Conservation (phyloP, 2,113 vertebrate species). For the Ophthalmolycus amberensis region DNA sequence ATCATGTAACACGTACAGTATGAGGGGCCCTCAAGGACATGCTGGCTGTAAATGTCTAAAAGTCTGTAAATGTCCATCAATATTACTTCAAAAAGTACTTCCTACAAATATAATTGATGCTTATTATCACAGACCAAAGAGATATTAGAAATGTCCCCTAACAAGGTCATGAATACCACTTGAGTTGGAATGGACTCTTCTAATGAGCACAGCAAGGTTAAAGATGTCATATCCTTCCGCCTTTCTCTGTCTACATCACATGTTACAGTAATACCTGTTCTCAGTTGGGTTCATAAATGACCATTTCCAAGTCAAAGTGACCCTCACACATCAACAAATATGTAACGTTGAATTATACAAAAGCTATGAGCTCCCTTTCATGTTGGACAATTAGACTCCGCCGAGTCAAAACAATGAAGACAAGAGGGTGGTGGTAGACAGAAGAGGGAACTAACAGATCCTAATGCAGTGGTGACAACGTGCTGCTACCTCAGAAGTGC, state of each 20-base stretch:
- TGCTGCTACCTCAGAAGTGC: neutral
- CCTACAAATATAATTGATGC: neutral
- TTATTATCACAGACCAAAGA: neutral
- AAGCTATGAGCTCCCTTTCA: neutral
- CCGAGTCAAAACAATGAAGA: neutral
- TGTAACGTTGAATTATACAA: neutral
- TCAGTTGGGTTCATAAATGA: neutral
- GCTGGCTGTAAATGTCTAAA: neutral
- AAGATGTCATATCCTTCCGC: neutral
- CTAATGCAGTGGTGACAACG: neutral
- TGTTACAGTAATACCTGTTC: neutral
- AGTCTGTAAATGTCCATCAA: neutral
- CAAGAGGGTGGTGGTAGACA: neutral
- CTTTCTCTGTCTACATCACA: neutral
- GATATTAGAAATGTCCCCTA: neutral
- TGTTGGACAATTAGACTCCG: neutral
- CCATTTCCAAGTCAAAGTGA: neutral
- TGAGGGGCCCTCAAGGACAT: neutral
- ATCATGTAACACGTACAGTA: neutral
- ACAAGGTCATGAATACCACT: neutral
- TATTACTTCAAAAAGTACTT: slow-evolving; percentile 4
- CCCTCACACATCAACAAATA: neutral
- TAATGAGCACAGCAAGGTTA: neutral
- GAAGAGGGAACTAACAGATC: neutral
- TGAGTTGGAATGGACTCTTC: neutral